Conservation (phyloP, 2,797 vertebrate genomes). For the Catostomus latipinnis region DNA sequence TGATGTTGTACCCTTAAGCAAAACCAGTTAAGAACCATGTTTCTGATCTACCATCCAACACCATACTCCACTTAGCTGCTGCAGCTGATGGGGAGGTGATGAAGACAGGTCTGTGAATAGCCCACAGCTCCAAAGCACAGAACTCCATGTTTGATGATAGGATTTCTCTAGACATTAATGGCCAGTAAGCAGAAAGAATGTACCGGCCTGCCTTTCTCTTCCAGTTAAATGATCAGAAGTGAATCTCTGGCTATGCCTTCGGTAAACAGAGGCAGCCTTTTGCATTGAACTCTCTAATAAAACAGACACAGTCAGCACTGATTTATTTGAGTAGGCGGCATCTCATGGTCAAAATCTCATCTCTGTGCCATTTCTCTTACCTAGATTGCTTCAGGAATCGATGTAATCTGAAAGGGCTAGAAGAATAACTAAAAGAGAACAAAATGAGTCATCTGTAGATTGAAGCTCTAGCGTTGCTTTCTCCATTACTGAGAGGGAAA, state of each 20-base stretch:
- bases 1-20: too few relatives aligned
- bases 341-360: slow-evolving; percentile 46
- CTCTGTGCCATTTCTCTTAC: slow-evolving; percentile 39
- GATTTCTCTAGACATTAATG: slow-evolving; percentile 47
- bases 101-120: slow-evolving; percentile 40
- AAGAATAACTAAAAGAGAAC: slow-evolving; percentile 48
- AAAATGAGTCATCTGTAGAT: slow-evolving; percentile 47
- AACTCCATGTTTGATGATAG: slow-evolving; percentile 22
- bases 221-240: slow-evolving; percentile 34
- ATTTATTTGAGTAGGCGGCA: slow-evolving; percentile 32
- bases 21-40: too few relatives aligned
- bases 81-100: slow-evolving; percentile 36
- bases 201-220: slow-evolving; percentile 33
- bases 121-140: slow-evolving; percentile 13
- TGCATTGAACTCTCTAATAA: slow-evolving; percentile 34
- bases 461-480: slow-evolving; percentile 10
- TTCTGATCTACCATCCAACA: background rate
- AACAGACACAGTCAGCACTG: slow-evolving; percentile 23
- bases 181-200: slow-evolving; percentile 42
- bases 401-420: slow-evolving; percentile 46
- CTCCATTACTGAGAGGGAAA: slow-evolving; percentile 13
- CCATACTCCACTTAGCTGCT: slow-evolving; percentile 26
- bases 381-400: slow-evolving; percentile 55
- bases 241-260: slow-evolving; percentile 35
- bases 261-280: slow-evolving; percentile 45